A percentile compares a stretch with the other conserved stretches of the same genome.
These are phyloP conservation scores for Luehdorfia chinensis DNA, from an alignment of 1,140 invertebrate species.

Conservation along the genomic window DNA sequence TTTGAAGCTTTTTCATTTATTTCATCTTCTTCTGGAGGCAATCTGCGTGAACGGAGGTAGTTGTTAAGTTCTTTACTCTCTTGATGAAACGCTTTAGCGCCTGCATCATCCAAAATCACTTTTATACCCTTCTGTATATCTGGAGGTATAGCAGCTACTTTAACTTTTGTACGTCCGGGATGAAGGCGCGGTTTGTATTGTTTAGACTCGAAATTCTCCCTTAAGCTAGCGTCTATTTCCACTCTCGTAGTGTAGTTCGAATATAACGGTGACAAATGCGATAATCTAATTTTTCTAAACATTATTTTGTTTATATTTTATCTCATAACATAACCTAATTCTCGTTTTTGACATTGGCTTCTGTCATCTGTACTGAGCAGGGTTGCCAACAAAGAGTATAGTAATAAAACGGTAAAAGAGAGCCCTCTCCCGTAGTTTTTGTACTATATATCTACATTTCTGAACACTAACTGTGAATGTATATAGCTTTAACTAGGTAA, in stretches of 20 bases:
- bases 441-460: too few species aligned
- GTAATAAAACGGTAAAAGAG: too few species aligned
- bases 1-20: slow-evolving; percentile 66
- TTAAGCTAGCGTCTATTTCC: slow-evolving; percentile 72
- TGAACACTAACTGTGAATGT: too few species aligned
- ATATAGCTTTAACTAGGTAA: too few species aligned
- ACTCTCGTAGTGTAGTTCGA: slow-evolving; percentile 63
- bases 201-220: slow-evolving; percentile 77
- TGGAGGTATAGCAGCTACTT: slow-evolving; percentile 76
- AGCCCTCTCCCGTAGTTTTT: too few species aligned
- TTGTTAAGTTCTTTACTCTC: slow-evolving; percentile 77
- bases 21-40: slow-evolving; percentile 79
- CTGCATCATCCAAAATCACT: slow-evolving; percentile 76
- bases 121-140: slow-evolving; percentile 77
- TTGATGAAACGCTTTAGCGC: slow-evolving; percentile 72
- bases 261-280: slow-evolving; percentile 30
- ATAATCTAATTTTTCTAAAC: slow-evolving; percentile 50
- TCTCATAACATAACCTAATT: slow-evolving; percentile 36
- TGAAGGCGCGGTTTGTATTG: slow-evolving; percentile 82
- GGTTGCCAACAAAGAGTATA: too few species aligned
- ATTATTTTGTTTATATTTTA: slow-evolving; percentile 39
- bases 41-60: slow-evolving; percentile 79
- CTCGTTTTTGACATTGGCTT: not conserved
- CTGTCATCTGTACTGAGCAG: not conserved
- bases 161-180: slow-evolving; percentile 79